These are phyloP conservation scores for Serranus cabrilla DNA, from an alignment of 2,797 vertebrate genomes.

Conservation along the genomic window DNA sequence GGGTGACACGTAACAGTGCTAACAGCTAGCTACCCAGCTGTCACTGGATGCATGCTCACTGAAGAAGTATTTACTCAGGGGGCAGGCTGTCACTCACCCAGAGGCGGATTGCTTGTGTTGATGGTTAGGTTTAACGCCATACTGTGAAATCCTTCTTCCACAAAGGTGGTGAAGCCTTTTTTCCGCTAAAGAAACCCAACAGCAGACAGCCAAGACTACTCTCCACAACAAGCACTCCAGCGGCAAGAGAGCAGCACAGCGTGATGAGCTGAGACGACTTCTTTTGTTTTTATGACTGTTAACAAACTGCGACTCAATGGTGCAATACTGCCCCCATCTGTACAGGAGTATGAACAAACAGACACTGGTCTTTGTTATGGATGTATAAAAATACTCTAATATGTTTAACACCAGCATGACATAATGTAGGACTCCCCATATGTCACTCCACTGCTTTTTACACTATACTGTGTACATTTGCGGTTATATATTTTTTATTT, in stretches of 20 bases:
- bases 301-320: neutral
- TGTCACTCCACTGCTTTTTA: too few species aligned
- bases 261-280: neutral
- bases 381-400: too few species aligned
- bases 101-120: slow-evolving; percentile 82
- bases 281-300: neutral
- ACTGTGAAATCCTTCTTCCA: slow-evolving; percentile 42
- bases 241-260: neutral
- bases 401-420: too few species aligned
- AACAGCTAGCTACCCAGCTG: slow-evolving; percentile 36
- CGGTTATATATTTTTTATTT: too few species aligned
- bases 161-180: slow-evolving; percentile 16
- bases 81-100: slow-evolving; percentile 74
- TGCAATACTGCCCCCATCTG: slow-evolving; percentile 42
- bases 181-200: neutral
- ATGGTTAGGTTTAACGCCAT: slow-evolving; percentile 86
- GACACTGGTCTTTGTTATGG: neutral
- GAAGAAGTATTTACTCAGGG: neutral
- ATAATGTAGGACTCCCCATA: too few species aligned
- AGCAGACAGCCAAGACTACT: slow-evolving; percentile 22
- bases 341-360: slow-evolving; percentile 16
- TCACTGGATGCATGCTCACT: slow-evolving; percentile 16
- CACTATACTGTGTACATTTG: too few species aligned
- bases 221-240: slow-evolving; percentile 7
- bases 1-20: slow-evolving; percentile 42